Conservation (phyloP, 2,797 vertebrate species). For the Pelochelys cantorii region DNA sequence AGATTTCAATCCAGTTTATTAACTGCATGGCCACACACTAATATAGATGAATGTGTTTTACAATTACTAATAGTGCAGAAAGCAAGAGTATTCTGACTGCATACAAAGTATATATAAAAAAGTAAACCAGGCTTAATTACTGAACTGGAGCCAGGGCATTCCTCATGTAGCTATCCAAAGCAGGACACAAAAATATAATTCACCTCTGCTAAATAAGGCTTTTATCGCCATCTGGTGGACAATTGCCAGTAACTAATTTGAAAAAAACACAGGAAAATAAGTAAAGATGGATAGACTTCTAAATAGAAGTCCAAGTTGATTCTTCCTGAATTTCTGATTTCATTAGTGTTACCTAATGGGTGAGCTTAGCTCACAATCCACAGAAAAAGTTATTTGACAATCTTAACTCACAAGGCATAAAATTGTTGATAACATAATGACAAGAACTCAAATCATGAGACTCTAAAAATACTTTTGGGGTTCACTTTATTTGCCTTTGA, state of each 20-base stretch:
- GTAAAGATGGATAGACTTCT: background rate
- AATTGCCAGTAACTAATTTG: background rate
- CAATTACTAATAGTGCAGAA: fast-evolving
- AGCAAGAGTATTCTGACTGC: fast-evolving
- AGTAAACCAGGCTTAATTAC: background rate
- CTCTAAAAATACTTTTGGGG: background rate
- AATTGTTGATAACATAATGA: background rate
- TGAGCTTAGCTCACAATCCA: fast-evolving
- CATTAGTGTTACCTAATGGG: fast-evolving
- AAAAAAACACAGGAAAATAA: background rate
- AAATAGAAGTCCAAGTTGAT: background rate
- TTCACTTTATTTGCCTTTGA: background rate
- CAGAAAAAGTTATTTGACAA: fast-evolving
- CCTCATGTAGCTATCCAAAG: background rate
- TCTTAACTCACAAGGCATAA: fast-evolving
- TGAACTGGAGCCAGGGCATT: background rate
- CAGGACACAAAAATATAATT: background rate
- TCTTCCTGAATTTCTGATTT: background rate
- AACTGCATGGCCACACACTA: fast-evolving
- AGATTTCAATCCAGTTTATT: background rate
- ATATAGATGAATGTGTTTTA: fast-evolving
- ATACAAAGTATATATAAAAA: fast-evolving
- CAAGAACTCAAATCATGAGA: fast-evolving
- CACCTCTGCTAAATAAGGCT: background rate
- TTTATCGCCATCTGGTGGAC: conserved; percentile 55